A percentile compares a stretch with the other conserved stretches of the same genome.
phyloP scores from a whole-genome alignment of 2,113 vertebrate genomes.

The Corvus moneduloides region DNA sequence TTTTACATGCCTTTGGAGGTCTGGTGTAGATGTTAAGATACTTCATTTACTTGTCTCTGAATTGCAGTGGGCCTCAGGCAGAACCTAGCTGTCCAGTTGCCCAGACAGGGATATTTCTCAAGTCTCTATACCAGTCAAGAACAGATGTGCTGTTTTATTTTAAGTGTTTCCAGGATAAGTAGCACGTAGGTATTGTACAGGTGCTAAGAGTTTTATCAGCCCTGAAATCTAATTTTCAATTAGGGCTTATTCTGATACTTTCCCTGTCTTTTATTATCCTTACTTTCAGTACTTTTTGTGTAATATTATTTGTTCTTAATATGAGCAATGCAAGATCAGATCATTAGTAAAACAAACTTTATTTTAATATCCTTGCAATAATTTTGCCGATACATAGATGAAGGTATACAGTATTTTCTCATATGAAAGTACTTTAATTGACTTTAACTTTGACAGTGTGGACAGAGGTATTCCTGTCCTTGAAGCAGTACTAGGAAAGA shows the following conservation, averaged over 20 bases:
- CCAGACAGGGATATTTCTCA: not conserved
- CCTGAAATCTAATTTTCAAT: not conserved
- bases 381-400: not conserved
- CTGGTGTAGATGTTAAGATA: not conserved
- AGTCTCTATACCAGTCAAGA: not conserved
- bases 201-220: not conserved
- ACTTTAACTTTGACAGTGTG: not conserved
- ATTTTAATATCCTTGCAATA: not conserved
- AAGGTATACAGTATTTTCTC: not conserved
- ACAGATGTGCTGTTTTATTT: not conserved
- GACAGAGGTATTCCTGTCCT: not conserved
- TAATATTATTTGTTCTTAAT: not conserved
- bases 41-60: not conserved
- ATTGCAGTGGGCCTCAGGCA: not conserved
- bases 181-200: not conserved
- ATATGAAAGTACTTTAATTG: not conserved
- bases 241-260: not conserved
- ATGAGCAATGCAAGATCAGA: not conserved
- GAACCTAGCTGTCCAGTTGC: not conserved
- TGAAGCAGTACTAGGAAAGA: not conserved
- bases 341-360: not conserved
- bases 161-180: not conserved
- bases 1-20: not conserved
- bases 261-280: fast-evolving
- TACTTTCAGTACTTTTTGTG: not conserved